Conservation (phyloP, 2,797 vertebrate genomes). For the Uromys caudimaculatus region DNA sequence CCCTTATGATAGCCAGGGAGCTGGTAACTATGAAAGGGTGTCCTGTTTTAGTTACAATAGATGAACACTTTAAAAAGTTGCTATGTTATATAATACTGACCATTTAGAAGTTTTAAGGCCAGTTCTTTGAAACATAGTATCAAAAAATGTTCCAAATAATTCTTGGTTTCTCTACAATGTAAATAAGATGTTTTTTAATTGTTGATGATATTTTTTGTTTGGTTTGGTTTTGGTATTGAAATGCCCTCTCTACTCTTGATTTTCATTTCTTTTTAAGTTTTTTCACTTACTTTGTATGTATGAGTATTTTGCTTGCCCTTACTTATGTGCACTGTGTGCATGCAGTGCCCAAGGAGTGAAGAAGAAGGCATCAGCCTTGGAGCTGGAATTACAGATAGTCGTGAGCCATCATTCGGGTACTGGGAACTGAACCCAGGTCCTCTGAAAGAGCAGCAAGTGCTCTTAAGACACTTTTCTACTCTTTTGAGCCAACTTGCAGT, state of each 20-base stretch:
- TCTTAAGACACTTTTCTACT: background rate
- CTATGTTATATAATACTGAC: background rate
- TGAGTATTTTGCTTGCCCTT: background rate
- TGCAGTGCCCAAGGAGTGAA: background rate
- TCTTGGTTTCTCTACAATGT: slow-evolving; percentile 49
- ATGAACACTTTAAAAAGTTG: background rate
- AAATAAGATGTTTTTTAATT: background rate
- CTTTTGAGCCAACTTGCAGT: background rate
- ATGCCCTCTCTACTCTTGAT: background rate
- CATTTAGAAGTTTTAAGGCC: background rate
- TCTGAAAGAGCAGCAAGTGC: background rate
- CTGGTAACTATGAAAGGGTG: background rate
- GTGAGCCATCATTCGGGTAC: background rate
- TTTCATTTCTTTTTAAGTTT: background rate
- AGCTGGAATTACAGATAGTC: background rate
- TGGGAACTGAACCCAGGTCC: background rate
- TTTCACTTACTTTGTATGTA: background rate
- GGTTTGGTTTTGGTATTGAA: slow-evolving; percentile 43
- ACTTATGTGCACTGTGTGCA: background rate
- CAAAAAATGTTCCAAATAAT: slow-evolving; percentile 20
- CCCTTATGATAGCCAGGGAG: slow-evolving; percentile 2
- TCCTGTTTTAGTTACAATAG: slow-evolving; percentile 21
- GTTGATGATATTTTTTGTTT: background rate
- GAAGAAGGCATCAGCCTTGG: background rate
- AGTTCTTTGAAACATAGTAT: slow-evolving; percentile 15